Evolutionary conservation across 2,797 vertebrate species (phyloP).

Genomic region (Spinibarbus caldwelli): DNA sequence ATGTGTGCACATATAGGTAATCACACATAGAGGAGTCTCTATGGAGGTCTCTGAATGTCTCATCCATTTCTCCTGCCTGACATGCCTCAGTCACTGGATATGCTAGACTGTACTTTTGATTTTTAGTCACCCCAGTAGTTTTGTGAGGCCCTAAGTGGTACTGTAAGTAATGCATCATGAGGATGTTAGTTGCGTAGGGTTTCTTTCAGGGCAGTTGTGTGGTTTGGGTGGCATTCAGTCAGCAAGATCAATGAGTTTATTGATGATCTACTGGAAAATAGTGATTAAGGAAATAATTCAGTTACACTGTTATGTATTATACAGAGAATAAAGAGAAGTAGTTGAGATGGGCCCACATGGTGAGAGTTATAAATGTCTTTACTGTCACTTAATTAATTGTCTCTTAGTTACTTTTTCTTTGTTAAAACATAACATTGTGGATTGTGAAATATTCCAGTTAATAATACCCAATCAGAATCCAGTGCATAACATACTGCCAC

Average conservation of each 20-base stretch:
- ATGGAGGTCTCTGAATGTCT: neutral
- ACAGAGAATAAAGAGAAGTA: neutral
- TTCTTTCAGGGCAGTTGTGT: neutral
- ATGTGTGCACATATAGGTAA: neutral
- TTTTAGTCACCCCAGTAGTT: neutral
- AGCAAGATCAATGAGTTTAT: neutral
- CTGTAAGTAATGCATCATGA: neutral
- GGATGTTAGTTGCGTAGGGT: neutral
- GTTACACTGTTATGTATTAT: neutral
- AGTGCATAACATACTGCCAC: neutral
- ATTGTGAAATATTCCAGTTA: neutral
- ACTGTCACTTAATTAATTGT: neutral
- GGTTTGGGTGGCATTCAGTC: neutral
- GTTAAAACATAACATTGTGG: neutral
- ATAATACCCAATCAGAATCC: neutral
- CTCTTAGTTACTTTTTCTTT: neutral
- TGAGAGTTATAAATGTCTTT: neutral
- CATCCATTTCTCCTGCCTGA: neutral
- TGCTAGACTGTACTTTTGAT: conserved; percentile 6
- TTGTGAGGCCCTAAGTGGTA: neutral
- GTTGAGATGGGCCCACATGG: neutral
- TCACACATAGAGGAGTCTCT: neutral
- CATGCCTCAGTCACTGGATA: neutral
- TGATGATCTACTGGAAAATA: neutral
- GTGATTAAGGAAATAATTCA: neutral